Percentiles rank a stretch among this genome's conserved stretches.
Evolutionary conservation across 2,797 vertebrate species (phyloP).

Genomic region (Mus spretus): DNA sequence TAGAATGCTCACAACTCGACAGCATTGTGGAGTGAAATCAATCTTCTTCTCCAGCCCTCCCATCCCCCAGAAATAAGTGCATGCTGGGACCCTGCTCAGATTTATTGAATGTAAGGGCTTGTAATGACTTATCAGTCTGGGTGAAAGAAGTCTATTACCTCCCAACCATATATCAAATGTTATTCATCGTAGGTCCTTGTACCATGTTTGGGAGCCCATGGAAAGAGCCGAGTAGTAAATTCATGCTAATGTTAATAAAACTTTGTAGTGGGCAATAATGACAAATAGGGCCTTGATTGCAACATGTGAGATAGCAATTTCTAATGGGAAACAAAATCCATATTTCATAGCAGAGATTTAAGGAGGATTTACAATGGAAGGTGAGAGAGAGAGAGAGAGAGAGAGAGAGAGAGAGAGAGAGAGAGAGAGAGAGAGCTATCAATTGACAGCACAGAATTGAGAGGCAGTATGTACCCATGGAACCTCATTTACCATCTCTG

Average conservation of each 20-base stretch:
- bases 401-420: too few relatives aligned
- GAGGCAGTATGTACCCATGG: not conserved
- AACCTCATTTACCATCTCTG: not conserved
- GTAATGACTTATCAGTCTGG: slow-evolving; percentile 86
- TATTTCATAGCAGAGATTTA: slow-evolving; percentile 73
- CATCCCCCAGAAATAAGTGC: slow-evolving; percentile 32
- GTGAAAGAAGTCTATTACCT: slow-evolving; percentile 87
- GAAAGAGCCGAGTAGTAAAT: slow-evolving; percentile 75
- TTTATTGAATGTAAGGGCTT: slow-evolving; percentile 80
- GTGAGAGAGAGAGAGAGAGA: not conserved
- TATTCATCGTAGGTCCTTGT: slow-evolving; percentile 84
- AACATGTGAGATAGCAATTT: slow-evolving; percentile 70
- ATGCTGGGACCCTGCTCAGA: slow-evolving; percentile 79
- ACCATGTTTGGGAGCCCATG: slow-evolving; percentile 69
- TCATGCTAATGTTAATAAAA: slow-evolving; percentile 88
- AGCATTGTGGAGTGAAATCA: slow-evolving; percentile 77
- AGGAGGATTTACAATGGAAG: slow-evolving; percentile 57
- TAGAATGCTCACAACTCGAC: not conserved
- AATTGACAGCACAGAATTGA: not conserved
- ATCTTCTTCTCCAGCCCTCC: slow-evolving; percentile 7
- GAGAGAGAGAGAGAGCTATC: not conserved
- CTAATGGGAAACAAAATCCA: slow-evolving; percentile 65
- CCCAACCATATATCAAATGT: slow-evolving; percentile 78
- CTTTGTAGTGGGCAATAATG: slow-evolving; percentile 77
- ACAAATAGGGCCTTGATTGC: slow-evolving; percentile 71